Percentiles rank a stretch among this genome's conserved stretches.
phyloP scores from a whole-genome alignment of 2,888 invertebrate species.

The Ornithoptera alexandrae region DNA sequence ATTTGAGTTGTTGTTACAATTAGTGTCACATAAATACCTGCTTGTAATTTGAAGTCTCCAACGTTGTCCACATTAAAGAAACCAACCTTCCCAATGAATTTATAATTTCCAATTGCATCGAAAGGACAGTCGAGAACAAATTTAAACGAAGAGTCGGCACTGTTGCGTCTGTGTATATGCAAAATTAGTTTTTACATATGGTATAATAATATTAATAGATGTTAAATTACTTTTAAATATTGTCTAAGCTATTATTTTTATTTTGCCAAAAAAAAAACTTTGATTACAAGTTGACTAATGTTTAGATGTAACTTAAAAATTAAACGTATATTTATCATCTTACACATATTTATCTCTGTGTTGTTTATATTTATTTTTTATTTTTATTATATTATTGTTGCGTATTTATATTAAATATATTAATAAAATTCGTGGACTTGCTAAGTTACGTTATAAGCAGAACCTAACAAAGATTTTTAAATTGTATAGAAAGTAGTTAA shows the following conservation, averaged over 20 bases:
- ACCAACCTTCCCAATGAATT: slow-evolving; percentile 13
- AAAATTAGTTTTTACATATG: not conserved
- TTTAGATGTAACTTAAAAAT: too few species aligned
- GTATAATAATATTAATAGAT: not conserved
- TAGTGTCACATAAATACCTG: slow-evolving; percentile 2
- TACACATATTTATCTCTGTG: too few species aligned
- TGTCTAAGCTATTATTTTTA: not conserved
- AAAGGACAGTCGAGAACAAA: slow-evolving; percentile 18
- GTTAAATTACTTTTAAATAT: not conserved
- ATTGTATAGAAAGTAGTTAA: too few species aligned
- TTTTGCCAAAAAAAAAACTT: not conserved
- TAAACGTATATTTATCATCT: too few species aligned
- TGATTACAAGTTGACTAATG: too few species aligned
- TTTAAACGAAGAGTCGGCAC: slow-evolving; percentile 1
- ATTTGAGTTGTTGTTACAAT: not conserved
- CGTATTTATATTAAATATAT: too few species aligned
- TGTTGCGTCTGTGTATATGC: slow-evolving; percentile 8
- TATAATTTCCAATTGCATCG: slow-evolving; percentile 13
- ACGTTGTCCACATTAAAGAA: slow-evolving; percentile 7
- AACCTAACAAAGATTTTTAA: too few species aligned
- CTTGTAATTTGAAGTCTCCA: slow-evolving; percentile 4
- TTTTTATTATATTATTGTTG: too few species aligned
- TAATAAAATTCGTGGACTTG: too few species aligned
- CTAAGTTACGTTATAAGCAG: too few species aligned
- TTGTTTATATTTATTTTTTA: too few species aligned